A percentile compares a stretch with the other conserved stretches of the same genome.
These are phyloP conservation scores for Phengaris arion DNA, from an alignment of 2,888 invertebrate species.

Conservation along the genomic window DNA sequence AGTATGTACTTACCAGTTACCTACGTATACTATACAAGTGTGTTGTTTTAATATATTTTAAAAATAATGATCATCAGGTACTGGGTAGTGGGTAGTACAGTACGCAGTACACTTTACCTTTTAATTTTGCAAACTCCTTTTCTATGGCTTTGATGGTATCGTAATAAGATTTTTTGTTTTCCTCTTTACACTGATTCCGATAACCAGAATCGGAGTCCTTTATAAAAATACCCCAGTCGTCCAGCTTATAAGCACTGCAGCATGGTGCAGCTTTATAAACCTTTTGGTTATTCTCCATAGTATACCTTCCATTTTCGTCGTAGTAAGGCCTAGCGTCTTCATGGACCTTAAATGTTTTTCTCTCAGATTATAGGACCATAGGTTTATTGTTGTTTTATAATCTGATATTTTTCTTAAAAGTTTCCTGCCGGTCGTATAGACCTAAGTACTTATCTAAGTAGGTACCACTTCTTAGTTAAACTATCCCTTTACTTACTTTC, in stretches of 20 bases:
- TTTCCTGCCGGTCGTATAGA: no score
- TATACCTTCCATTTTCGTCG: constrained; percentile 56
- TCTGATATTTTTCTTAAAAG: no score
- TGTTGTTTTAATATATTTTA: no score
- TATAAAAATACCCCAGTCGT: constrained; percentile 43
- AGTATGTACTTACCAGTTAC: no score
- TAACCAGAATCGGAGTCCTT: constrained; percentile 41
- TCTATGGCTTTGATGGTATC: neutral
- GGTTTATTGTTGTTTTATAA: no score
- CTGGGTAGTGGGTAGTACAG: no score
- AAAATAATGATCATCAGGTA: no score
- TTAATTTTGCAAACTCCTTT: neutral
- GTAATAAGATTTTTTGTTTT: neutral
- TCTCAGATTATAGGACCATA: no score
- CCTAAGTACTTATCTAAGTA: no score
- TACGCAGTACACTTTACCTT: constrained; percentile 5
- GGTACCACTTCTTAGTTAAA: no score
- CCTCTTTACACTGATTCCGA: neutral
- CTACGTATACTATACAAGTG: no score
- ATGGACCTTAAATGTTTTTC: constrained; percentile 40
- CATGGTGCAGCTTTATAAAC: constrained; percentile 56
- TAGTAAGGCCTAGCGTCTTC: constrained; percentile 50
- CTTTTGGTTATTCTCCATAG: constrained; percentile 47
- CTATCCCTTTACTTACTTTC: constrained; percentile 43
- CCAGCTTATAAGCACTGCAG: constrained; percentile 53